Evolutionary conservation across 2,797 vertebrate genomes (phyloP).

Genomic region (Hozukius guyotensis): DNA sequence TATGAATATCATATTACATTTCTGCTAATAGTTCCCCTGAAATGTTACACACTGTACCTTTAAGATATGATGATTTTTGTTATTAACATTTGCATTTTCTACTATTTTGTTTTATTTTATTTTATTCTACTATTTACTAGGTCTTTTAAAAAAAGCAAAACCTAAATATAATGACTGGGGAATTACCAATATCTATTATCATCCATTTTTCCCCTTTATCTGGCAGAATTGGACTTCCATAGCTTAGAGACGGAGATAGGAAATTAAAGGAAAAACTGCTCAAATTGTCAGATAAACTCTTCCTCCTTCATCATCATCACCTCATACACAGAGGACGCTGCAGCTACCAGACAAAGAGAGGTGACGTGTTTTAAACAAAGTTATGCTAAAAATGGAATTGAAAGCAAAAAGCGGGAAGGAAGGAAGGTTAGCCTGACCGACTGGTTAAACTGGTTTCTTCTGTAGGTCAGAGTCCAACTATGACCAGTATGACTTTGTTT

Average conservation of each 20-base stretch:
- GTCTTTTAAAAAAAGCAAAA: neutral
- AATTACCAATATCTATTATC: neutral
- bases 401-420: neutral
- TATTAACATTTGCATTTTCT: neutral
- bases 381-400: slow-evolving; percentile 22
- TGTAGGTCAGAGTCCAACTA: neutral
- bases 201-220: neutral
- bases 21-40: too few species aligned
- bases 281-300: neutral
- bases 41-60: too few species aligned
- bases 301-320: neutral
- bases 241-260: neutral
- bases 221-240: neutral
- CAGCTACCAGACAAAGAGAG: neutral
- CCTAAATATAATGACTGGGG: neutral
- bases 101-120: too few species aligned
- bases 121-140: too few species aligned
- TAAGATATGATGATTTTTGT: neutral
- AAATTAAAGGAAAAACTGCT: neutral
- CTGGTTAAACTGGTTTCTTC: slow-evolving; percentile 34
- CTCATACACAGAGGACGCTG: neutral
- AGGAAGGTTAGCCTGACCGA: neutral
- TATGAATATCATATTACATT: too few species aligned
- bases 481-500: neutral
- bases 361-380: neutral